phyloP scores from a whole-genome alignment of 1,140 invertebrate genomes.

The Macrocentrus cingulum region DNA sequence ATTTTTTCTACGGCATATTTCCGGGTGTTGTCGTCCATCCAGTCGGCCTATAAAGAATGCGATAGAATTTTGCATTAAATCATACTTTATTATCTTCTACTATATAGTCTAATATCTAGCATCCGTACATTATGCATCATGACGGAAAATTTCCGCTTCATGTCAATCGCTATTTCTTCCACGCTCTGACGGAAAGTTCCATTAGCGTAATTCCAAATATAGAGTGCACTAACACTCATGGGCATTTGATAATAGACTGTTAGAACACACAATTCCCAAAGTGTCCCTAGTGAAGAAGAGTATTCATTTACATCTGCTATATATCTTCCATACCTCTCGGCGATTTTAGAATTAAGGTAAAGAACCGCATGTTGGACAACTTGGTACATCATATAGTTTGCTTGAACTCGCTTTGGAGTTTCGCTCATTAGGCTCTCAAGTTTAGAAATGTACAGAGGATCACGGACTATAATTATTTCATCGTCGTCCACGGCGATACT shows the following conservation, averaged over 20 bases:
- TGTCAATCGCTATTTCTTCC: too few species aligned
- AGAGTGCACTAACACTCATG: too few species aligned
- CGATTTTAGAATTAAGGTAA: neutral
- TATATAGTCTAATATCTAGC: too few species aligned
- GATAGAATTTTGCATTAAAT: too few species aligned
- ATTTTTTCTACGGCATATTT: slow-evolving; percentile 47
- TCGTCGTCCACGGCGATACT: slow-evolving; percentile 64
- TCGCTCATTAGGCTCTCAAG: slow-evolving; percentile 64
- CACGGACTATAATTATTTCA: slow-evolving; percentile 79
- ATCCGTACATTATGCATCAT: too few species aligned
- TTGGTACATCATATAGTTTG: slow-evolving; percentile 48
- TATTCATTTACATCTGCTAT: neutral
- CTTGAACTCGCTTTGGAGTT: slow-evolving; percentile 57
- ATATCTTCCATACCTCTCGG: neutral
- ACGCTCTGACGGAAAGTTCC: too few species aligned
- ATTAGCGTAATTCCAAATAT: too few species aligned
- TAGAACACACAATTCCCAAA: too few species aligned
- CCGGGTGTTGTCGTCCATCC: slow-evolving; percentile 65
- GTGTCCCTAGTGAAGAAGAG: too few species aligned
- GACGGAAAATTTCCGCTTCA: too few species aligned
- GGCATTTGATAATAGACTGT: too few species aligned
- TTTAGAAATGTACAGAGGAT: slow-evolving; percentile 73
- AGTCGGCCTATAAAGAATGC: slow-evolving; percentile 46
- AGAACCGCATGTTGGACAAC: neutral
- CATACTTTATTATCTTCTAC: too few species aligned